A percentile compares a stretch with the other conserved stretches of the same genome.
These are phyloP conservation scores for Spodoptera litura DNA, from an alignment of 1,140 invertebrate genomes.

Conservation along the genomic window DNA sequence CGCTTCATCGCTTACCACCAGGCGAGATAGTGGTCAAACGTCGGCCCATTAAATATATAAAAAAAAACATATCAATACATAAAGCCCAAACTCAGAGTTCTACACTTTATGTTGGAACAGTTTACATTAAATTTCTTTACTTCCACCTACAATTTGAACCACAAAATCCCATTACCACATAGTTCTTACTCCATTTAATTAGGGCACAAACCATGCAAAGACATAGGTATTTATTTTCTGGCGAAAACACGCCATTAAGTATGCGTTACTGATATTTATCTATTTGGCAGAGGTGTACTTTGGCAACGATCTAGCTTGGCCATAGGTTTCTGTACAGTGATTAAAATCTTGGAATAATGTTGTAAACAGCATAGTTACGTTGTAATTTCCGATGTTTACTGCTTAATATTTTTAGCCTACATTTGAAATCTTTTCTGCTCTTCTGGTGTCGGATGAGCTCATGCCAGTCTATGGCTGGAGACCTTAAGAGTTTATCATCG, in stretches of 20 bases:
- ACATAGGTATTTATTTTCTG: slow-evolving; percentile 20
- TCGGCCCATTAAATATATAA: too few species aligned
- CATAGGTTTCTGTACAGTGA: slow-evolving; percentile 4
- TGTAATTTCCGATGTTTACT: not conserved
- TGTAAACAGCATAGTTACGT: not conserved
- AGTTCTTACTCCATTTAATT: not conserved
- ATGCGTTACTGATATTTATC: slow-evolving; percentile 30
- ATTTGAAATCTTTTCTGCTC: too few species aligned
- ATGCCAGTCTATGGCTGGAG: too few species aligned
- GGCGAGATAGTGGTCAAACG: too few species aligned
- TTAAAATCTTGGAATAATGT: slow-evolving; percentile 15
- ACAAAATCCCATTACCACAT: not conserved
- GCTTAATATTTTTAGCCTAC: not conserved
- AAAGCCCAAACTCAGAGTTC: too few species aligned
- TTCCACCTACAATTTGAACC: too few species aligned
- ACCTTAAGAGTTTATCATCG: too few species aligned
- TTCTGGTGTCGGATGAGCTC: too few species aligned
- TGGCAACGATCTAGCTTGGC: not conserved
- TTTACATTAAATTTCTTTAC: too few species aligned
- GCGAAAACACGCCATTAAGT: slow-evolving; percentile 24
- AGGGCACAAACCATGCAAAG: not conserved
- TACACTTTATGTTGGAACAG: too few species aligned
- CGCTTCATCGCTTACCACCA: too few species aligned
- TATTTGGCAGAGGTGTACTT: slow-evolving; percentile 11
- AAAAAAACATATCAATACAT: too few species aligned